Evolutionary conservation across 1,140 invertebrate genomes (phyloP).

Genomic region (Cataglyphis hispanica): DNA sequence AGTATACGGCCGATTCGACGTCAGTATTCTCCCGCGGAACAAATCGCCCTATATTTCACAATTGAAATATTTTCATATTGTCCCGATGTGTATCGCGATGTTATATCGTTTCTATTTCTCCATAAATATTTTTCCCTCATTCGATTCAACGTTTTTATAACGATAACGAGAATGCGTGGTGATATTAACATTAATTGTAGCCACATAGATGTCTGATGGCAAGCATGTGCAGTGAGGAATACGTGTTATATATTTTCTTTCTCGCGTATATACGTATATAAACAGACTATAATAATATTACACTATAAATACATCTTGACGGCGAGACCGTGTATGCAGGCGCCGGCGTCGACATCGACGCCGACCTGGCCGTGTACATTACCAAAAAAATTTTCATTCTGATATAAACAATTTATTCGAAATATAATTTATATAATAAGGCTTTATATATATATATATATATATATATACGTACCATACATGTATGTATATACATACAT

Average conservation of each 20-base stretch:
- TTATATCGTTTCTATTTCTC: too few relatives aligned
- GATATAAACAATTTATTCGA: too few relatives aligned
- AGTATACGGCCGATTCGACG: too few relatives aligned
- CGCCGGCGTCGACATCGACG: slow-evolving; percentile 77
- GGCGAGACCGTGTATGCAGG: slow-evolving; percentile 72
- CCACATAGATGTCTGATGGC: slow-evolving; percentile 19
- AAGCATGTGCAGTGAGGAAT: slow-evolving; percentile 66
- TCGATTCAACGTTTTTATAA: too few relatives aligned
- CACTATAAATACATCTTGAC: slow-evolving; percentile 76
- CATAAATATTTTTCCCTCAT: too few relatives aligned
- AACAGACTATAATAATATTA: slow-evolving; percentile 81
- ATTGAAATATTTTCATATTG: too few relatives aligned
- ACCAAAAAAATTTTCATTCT: slow-evolving; percentile 6
- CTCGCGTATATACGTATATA: slow-evolving; percentile 61
- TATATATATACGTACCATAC: too few relatives aligned
- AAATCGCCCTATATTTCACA: not conserved
- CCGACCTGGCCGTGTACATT: slow-evolving; percentile 75
- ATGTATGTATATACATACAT: too few relatives aligned
- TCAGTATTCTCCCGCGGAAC: too few relatives aligned
- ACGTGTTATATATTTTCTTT: slow-evolving; percentile 70
- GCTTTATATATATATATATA: too few relatives aligned
- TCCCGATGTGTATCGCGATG: too few relatives aligned
- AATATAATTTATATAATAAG: too few relatives aligned
- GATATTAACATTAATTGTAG: not conserved
- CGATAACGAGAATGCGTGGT: not conserved